phyloP scores from a whole-genome alignment of 2,888 invertebrate genomes.

The Lysandra coridon region DNA sequence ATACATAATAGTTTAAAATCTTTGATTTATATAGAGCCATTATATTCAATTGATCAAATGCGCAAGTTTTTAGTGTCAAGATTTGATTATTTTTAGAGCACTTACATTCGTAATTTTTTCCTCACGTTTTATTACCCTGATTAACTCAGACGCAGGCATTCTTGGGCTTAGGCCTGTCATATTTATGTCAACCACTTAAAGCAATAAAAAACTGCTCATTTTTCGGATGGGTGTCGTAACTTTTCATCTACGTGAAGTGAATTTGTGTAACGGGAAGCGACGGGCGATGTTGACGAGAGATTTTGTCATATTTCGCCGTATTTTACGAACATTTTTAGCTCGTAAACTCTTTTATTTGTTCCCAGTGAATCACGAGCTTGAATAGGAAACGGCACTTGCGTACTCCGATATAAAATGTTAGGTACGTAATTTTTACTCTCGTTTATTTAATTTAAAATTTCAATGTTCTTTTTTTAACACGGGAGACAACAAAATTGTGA shows the following conservation, averaged over 20 bases:
- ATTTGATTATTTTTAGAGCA: too few relatives aligned
- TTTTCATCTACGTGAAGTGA: slow-evolving; percentile 18
- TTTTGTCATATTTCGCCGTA: background rate
- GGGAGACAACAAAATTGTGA: too few relatives aligned
- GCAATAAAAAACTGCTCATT: background rate
- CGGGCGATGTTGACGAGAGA: slow-evolving; percentile 13
- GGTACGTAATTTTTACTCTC: background rate
- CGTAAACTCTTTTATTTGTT: background rate
- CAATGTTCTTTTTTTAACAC: background rate
- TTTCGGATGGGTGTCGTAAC: background rate
- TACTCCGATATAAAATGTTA: background rate
- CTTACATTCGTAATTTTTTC: too few relatives aligned
- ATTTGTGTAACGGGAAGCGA: background rate
- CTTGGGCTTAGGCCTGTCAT: background rate
- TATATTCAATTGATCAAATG: background rate
- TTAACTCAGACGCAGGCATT: background rate
- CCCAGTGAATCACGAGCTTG: background rate
- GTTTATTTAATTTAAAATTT: background rate
- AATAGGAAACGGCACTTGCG: background rate
- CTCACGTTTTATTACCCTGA: background rate
- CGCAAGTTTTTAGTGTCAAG: background rate
- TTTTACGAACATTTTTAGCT: slow-evolving; percentile 1
- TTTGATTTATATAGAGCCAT: background rate
- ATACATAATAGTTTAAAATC: too few relatives aligned
- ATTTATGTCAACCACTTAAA: background rate